These are phyloP conservation scores for Battus philenor DNA, from an alignment of 1,140 invertebrate genomes.

Conservation along the genomic window DNA sequence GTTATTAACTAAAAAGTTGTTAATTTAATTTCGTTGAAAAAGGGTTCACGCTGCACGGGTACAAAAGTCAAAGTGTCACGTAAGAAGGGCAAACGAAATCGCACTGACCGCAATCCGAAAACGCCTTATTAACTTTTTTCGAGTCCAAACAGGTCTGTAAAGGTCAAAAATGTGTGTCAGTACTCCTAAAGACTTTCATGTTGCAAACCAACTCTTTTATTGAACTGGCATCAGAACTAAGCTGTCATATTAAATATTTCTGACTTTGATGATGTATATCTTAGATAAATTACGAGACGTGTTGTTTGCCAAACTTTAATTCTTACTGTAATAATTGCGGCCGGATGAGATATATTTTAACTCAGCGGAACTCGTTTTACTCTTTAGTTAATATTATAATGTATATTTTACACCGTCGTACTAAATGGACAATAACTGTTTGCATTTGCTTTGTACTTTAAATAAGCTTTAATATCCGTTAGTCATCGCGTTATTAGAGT, in stretches of 20 bases:
- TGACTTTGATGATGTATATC: no score
- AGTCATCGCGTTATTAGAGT: conserved; percentile 44
- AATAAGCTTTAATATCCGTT: conserved; percentile 42
- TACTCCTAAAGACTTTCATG: conserved; percentile 1
- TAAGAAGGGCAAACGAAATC: conserved; percentile 16
- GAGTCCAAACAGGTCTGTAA: conserved; percentile 14
- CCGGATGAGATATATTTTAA: conserved; percentile 30
- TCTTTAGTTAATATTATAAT: conserved; percentile 42
- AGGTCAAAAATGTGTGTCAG: conserved; percentile 15
- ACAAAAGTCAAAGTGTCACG: conserved; percentile 10
- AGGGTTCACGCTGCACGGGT: conserved; percentile 1
- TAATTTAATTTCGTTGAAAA: conserved; percentile 1
- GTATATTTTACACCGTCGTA: conserved; percentile 43
- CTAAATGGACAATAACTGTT: conserved; percentile 41
- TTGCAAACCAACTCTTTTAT: conserved; percentile 10
- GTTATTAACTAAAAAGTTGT: conserved; percentile 1
- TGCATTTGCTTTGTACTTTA: conserved; percentile 42
- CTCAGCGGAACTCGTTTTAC: conserved; percentile 20
- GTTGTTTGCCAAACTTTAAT: no score
- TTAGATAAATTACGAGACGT: no score
- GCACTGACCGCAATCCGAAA: conserved; percentile 15
- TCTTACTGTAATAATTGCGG: conserved; percentile 21
- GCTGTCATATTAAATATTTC: no score
- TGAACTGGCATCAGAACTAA: conserved; percentile 5
- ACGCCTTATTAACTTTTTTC: conserved; percentile 17